A percentile compares a stretch with the other conserved stretches of the same genome.
Evolutionary conservation across 1,140 invertebrate species (phyloP).

Genomic region (Chlorops oryzae): DNA sequence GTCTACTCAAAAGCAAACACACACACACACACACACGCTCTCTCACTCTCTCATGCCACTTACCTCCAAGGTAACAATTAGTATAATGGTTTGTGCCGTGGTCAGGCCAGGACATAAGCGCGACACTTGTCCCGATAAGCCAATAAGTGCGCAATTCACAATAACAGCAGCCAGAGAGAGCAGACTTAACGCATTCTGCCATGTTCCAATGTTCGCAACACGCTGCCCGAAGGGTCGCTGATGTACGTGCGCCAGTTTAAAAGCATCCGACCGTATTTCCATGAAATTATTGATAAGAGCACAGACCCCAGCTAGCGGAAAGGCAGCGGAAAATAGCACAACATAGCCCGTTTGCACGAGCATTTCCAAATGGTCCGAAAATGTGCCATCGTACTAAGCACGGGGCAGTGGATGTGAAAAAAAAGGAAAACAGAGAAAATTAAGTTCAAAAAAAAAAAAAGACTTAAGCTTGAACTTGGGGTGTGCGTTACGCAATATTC

Average conservation of each 20-base stretch:
- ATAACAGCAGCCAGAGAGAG: conserved; percentile 90
- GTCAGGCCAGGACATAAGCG: conserved; percentile 81
- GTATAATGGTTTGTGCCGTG: conserved; percentile 74
- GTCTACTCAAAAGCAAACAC: too few species aligned
- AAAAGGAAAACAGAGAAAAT: neutral
- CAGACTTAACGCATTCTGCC: conserved; percentile 92
- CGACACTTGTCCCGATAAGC: conserved; percentile 83
- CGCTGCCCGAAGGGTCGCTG: conserved; percentile 87
- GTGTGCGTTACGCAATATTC: neutral
- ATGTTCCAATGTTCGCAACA: conserved; percentile 92
- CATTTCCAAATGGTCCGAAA: conserved; percentile 97
- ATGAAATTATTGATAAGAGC: conserved; percentile 90
- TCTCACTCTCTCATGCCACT: conserved; percentile 9
- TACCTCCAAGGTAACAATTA: conserved; percentile 80
- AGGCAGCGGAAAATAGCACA: conserved; percentile 91
- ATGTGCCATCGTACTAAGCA: conserved; percentile 84
- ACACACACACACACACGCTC: neutral
- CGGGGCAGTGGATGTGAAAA: neutral
- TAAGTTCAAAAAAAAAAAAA: neutral
- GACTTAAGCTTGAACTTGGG: neutral
- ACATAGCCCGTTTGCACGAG: conserved; percentile 96
- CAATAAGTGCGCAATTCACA: conserved; percentile 92
- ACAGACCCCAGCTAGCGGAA: conserved; percentile 88
- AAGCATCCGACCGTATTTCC: conserved; percentile 91
- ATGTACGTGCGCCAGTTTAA: conserved; percentile 91